Evolutionary conservation across 2,113 vertebrate species (phyloP), one percentile per base, ranked within the genome.

Genomic region (Malurus cyaneus): DNA sequence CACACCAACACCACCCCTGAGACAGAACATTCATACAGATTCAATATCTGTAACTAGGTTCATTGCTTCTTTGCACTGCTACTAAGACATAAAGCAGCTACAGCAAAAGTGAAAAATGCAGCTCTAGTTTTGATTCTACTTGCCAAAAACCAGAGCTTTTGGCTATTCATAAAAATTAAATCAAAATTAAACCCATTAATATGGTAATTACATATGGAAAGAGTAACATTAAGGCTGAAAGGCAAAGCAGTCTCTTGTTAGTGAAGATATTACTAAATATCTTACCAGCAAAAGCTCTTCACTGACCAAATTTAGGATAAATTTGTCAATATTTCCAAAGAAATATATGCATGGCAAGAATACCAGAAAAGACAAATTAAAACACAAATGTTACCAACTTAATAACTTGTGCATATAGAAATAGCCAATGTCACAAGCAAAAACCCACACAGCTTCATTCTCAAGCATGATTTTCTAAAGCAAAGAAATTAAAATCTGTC

Each of bases 1-100:
- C 42, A 90, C 42, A 86, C 28, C 82, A 88, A 54, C 80, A 80
- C 60, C 31, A 80, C 64, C 53, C 80, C 47, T 44, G 76, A 80
- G 88, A 86, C 84, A 78, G 71, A 91, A 92, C 74, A 91, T 92
- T 94, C 81, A 93, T n/a, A n/a, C n/a, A n/a, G n/a, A n/a, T n/a
- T n/a, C n/a, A n/a, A n/a, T 61, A 93, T 82, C 66, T 85, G 2
- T 87, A 91, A 85, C 61, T 32, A 80, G 70, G 42, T 82, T 85
- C 59, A 64, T 31, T 46, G 54, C 54, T 89, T 60, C 54, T 85
- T 72, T 91, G 64, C 18, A 3, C 77, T 88, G 67, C 53, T 88
- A 86, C 82, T 1, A 9, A 86, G 50, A 71, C 69, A 66, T 28
- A 72, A 71, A 81, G 72, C 72, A 94, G 90, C 90, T 46, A 86